Evolutionary conservation across 2,113 vertebrate species (phyloP).

Genomic region (Gobius niger): DNA sequence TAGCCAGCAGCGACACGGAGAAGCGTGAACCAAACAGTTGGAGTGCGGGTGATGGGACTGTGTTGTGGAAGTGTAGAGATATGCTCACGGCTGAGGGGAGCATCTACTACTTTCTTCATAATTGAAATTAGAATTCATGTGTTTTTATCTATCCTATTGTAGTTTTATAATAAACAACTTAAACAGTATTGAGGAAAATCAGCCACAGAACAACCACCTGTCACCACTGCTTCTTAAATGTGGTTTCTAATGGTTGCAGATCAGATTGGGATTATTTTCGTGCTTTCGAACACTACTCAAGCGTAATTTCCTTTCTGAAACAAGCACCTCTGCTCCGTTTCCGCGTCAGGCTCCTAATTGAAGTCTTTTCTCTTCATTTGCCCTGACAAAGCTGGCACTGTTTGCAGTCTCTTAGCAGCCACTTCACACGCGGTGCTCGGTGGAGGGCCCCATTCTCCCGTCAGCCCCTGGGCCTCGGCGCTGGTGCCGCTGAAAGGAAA

Average conservation of each 20-base stretch:
- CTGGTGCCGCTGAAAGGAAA: slow-evolving; percentile 25
- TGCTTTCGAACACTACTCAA: background rate
- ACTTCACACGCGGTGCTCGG: slow-evolving; percentile 78
- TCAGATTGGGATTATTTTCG: background rate
- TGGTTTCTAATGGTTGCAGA: background rate
- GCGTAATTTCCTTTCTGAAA: slow-evolving; percentile 37
- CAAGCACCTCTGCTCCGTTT: slow-evolving; percentile 11
- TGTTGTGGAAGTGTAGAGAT: slow-evolving; percentile 19
- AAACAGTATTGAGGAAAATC: too few relatives aligned
- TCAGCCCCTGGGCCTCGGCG: slow-evolving; percentile 20
- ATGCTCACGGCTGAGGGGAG: slow-evolving; percentile 28
- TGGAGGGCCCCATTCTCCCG: slow-evolving; percentile 57
- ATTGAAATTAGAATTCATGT: too few relatives aligned
- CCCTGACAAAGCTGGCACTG: slow-evolving; percentile 79
- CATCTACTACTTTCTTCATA: background rate
- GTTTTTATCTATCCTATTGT: too few relatives aligned
- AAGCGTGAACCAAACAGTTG: background rate
- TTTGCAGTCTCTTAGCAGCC: slow-evolving; percentile 82
- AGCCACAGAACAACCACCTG: too few relatives aligned
- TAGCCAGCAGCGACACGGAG: background rate
- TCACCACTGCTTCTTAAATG: too few relatives aligned
- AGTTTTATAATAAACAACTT: too few relatives aligned
- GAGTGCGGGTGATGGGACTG: slow-evolving; percentile 35
- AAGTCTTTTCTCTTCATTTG: slow-evolving; percentile 43
- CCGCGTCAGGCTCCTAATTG: slow-evolving; percentile 40